Percentiles rank a stretch among this genome's conserved stretches.
Conservation (phyloP, 2,113 vertebrate species). For the Ameiurus melas region DNA sequence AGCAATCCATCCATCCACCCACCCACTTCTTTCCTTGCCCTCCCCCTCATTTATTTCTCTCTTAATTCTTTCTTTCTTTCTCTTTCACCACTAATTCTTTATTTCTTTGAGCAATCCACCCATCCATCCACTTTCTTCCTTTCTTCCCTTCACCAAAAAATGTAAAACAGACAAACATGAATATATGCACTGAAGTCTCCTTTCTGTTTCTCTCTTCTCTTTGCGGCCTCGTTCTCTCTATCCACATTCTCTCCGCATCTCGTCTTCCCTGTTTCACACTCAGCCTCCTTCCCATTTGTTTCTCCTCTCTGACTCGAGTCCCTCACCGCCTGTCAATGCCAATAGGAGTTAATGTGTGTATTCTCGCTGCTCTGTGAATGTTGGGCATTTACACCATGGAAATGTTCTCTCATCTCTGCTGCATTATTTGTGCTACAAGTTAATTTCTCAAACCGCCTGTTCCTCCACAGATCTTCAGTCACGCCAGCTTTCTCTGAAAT, state of each 20-base stretch:
- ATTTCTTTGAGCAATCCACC: slow-evolving; percentile 48
- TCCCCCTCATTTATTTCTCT: too few species aligned
- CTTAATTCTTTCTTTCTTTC: too few species aligned
- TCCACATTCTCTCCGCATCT: neutral
- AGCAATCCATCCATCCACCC: too few species aligned
- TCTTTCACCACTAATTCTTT: too few species aligned
- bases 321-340: slow-evolving; percentile 48
- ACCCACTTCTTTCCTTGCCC: too few species aligned
- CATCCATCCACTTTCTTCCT: slow-evolving; percentile 49
- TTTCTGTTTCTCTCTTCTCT: neutral
- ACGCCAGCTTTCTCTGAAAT: neutral
- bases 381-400: neutral
- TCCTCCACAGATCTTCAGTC: neutral
- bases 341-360: slow-evolving; percentile 66
- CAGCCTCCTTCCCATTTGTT: neutral
- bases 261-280: neutral
- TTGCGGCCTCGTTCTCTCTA: neutral
- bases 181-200: neutral
- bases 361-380: slow-evolving; percentile 48
- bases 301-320: neutral
- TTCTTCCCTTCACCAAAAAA: too few species aligned
- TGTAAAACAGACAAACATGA: too few species aligned
- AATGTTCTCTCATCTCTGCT: neutral
- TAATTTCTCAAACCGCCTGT: neutral
- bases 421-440: neutral